Evolutionary conservation across 64 coral and sea anemone species (phyloP), one percentile per base, ranked within the genome.

Genomic region (Dendrophyllia cribrosa): DNA sequence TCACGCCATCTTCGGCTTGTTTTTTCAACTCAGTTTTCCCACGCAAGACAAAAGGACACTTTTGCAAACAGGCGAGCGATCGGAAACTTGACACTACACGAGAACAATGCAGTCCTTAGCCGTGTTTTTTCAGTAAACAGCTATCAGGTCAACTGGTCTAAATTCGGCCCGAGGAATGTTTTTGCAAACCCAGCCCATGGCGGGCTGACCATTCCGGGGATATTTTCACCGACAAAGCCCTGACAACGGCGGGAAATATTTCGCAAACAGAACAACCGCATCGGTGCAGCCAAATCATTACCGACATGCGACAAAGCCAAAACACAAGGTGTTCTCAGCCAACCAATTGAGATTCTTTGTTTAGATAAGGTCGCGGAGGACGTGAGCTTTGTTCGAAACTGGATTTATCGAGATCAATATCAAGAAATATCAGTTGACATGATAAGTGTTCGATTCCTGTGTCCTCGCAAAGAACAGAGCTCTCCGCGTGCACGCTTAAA

Each of bases 121-220:
- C 11, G 43, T 84, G 61, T 84, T 84, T 67, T 84, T 51, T 68
- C 62, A 84, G 80, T 84, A 84, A 84, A 84, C 62, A 84, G 9
- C 20, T 51, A 49, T 49, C 19, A 21, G 80, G 44, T 67, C 61
- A 67, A 67, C 60, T 45, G 43, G 44, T 66, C 61, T 67, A 84
- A 84, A 84, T 84, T 84, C 62, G 80, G 44, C 46, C 12, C 24
- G 2, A 84, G 80, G 80, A 84, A 84, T 84, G 80, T 84, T 84
- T 20, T 84, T 84, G 43, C 80, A 67, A 47, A 84, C 80, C 80
- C 43, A 68, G 17, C 80, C 80, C 80, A 84, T 17, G 61, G 45
- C 43, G 20, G 80, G 20, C 7, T 25, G 51, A 67, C 62, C 16
- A 84, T 84, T 84, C 80, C 80, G 46, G 10, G 22, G 80, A 84